Conservation (phyloP, 2,888 invertebrate species). For the Tetanocera ferruginea region DNA sequence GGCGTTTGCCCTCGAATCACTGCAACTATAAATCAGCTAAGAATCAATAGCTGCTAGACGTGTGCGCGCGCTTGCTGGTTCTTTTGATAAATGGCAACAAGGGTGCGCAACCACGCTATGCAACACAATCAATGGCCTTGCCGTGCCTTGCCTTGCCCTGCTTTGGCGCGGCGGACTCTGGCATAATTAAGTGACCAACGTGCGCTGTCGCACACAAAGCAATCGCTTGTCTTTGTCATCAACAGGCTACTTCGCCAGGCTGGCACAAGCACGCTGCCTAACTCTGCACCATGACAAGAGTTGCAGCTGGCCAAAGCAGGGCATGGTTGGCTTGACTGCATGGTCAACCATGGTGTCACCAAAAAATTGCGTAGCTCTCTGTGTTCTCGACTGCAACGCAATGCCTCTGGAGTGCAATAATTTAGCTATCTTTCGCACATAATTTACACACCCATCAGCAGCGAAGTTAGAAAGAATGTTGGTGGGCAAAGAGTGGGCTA, state of each 20-base stretch:
- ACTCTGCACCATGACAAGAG: too few relatives aligned
- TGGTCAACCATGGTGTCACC: not conserved
- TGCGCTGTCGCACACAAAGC: conserved; percentile 4
- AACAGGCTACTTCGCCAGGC: not conserved
- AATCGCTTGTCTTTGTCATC: conserved; percentile 20
- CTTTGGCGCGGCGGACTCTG: not conserved
- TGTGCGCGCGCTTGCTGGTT: not conserved
- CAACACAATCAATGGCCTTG: not conserved
- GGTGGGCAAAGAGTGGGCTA: not conserved
- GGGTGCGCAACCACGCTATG: not conserved
- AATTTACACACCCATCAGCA: conserved; percentile 50
- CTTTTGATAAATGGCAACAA: conserved; percentile 12
- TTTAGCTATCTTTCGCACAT: conserved; percentile 59
- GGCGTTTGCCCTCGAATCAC: conserved; percentile 22
- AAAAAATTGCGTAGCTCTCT: not conserved
- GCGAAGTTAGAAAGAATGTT: not conserved
- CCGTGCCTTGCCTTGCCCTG: not conserved
- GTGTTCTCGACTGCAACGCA: not conserved
- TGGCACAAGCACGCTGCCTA: too few relatives aligned
- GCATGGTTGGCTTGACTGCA: too few relatives aligned
- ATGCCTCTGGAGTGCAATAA: conserved; percentile 54
- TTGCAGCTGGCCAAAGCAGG: too few relatives aligned
- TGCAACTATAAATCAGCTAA: conserved; percentile 34
- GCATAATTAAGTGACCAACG: conserved; percentile 28
- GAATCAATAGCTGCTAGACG: conserved; percentile 24